Evolutionary conservation across 2,113 vertebrate genomes (phyloP).

Genomic region (Haplochromis vanheusdeni): DNA sequence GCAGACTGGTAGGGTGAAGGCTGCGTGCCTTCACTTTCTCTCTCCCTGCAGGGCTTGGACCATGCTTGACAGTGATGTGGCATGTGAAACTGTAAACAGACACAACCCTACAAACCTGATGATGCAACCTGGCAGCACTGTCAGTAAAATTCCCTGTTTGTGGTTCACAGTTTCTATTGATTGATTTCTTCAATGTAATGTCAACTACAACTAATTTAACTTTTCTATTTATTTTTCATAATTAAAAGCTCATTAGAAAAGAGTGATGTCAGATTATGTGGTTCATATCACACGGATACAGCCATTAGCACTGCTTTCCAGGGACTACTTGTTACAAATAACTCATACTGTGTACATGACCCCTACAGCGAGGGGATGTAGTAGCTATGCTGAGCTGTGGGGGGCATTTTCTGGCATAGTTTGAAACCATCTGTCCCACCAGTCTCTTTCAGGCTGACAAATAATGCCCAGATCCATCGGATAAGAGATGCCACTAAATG

Average conservation of each 20-base stretch:
- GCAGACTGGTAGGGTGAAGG: not conserved
- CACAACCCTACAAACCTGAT: not conserved
- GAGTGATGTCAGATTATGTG: not conserved
- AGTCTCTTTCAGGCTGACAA: not conserved
- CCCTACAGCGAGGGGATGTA: not conserved
- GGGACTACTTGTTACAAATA: not conserved
- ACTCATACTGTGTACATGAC: not conserved
- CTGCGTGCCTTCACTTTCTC: not conserved
- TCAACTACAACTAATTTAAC: not conserved
- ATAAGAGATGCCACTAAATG: not conserved
- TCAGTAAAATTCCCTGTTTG: not conserved
- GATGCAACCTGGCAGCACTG: not conserved
- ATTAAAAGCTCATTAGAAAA: not conserved
- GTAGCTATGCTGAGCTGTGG: not conserved
- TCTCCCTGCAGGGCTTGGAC: not conserved
- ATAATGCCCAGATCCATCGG: not conserved
- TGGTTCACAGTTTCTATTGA: not conserved
- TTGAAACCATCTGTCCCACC: not conserved
- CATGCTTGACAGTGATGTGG: not conserved
- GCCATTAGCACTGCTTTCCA: not conserved
- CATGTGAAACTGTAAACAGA: not conserved
- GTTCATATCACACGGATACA: not conserved
- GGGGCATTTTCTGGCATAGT: not conserved
- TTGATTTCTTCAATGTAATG: not conserved
- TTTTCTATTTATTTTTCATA: not conserved